Base-by-base conservation (phyloP, 2,113 vertebrate genomes). In the Ageneiosus marmoratus region DNA sequence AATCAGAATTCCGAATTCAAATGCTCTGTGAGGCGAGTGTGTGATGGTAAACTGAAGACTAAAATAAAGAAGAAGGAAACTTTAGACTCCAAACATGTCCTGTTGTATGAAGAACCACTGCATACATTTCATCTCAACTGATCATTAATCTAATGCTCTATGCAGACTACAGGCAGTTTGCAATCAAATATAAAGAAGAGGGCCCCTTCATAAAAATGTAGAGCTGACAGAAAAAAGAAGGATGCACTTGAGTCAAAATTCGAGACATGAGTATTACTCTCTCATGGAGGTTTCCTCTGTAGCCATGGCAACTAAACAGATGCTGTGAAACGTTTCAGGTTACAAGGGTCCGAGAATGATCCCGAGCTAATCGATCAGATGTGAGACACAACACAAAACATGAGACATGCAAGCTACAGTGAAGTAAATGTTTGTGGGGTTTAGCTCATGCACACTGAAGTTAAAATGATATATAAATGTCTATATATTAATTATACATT, bases 251-350 rank as follows among this genome's bases (percentile, higher is more conserved):
- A 69, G 41, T 48, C 27, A 34, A 55, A 53, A 55, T 34, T 55
- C 10, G 3, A 76, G 50, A 55, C n/a, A 27, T 0, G 6, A 48
- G 44, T 73, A 41, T 83, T 50, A 81, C 79, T 74, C 75, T 72
- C 20, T 79, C 46, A 9, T 34, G 77, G 50, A 48, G 75, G 74
- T 67, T 60, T 67, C 56, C 58, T 44, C 63, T 78, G 67, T 82
- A 82, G 67, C 86, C 75, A 87, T 79, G 75, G 65, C 75, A 82
- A 82, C 76, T 67, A 44, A 15, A 22, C 29, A 82, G 83, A 75
- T 84, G 85, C 72, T 53, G 73, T 77, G 48, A 81, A 76, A 75
- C 1, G 32, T 62, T 53, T 29, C 60, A 29, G 24, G 62, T 50
- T 51, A n/a, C 44, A 79, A 55, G 29, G 48, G 27, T 63, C 32